These are phyloP conservation scores for Octopus sinensis DNA, from an alignment of 1,140 invertebrate species.

Conservation along the genomic window DNA sequence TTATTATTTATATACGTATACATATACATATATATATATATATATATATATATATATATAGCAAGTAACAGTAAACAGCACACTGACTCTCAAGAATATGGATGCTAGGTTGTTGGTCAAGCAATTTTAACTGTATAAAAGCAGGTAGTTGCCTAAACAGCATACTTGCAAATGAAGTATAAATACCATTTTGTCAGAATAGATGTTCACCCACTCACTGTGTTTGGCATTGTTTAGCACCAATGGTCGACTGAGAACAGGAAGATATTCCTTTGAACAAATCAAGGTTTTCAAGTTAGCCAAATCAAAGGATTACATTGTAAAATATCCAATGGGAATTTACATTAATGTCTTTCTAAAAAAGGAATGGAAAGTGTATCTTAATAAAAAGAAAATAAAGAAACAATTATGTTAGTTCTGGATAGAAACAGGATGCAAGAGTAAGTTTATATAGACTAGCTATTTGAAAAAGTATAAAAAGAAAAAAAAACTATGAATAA, in stretches of 20 bases:
- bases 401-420: no score
- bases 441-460: no score
- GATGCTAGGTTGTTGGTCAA: neutral
- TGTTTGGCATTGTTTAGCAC: constrained; percentile 45
- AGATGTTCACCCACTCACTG: constrained; percentile 51
- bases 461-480: no score
- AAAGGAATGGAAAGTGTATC: no score
- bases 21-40: no score
- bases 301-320: neutral
- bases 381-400: no score
- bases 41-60: no score
- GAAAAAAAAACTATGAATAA: no score
- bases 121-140: neutral
- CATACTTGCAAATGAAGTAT: constrained; percentile 6
- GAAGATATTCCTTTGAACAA: constrained; percentile 52
- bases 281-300: constrained; percentile 16
- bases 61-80: no score
- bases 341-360: no score
- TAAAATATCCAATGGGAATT: no score
- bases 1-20: neutral
- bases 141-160: neutral
- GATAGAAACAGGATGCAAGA: no score
- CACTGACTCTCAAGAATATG: neutral
- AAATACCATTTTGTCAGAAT: constrained; percentile 45
- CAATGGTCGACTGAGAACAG: constrained; percentile 47